These are phyloP conservation scores for Amphilophus citrinellus DNA, from an alignment of 2,113 vertebrate species.

Conservation along the genomic window DNA sequence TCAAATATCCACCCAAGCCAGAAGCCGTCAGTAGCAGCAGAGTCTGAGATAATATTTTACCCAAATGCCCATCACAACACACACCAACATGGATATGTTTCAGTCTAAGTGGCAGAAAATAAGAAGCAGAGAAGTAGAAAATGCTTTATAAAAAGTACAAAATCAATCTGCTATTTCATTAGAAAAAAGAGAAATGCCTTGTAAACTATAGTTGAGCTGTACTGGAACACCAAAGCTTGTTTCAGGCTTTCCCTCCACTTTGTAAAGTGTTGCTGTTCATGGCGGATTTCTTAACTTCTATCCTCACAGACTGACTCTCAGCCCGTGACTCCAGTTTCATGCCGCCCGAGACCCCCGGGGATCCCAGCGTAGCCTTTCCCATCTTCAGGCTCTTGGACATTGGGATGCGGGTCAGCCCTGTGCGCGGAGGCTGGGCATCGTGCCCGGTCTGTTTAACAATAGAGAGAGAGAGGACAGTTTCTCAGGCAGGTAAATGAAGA, in stretches of 20 bases:
- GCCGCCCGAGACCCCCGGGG: slow-evolving; percentile 89
- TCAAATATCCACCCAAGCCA: slow-evolving; percentile 52
- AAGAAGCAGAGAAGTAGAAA: slow-evolving; percentile 53
- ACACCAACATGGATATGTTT: slow-evolving; percentile 24
- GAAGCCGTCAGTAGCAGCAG: slow-evolving; percentile 59
- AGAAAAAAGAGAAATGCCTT: slow-evolving; percentile 18
- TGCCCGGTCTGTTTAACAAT: slow-evolving; percentile 85
- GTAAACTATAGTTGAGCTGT: background rate
- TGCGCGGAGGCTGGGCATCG: slow-evolving; percentile 87
- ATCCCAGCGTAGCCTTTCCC: slow-evolving; percentile 91
- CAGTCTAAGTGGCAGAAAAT: slow-evolving; percentile 28
- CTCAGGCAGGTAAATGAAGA: slow-evolving; percentile 35
- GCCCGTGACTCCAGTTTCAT: slow-evolving; percentile 92
- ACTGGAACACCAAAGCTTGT: background rate
- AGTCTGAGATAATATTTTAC: slow-evolving; percentile 44
- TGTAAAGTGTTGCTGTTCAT: slow-evolving; percentile 84
- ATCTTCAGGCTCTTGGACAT: slow-evolving; percentile 99
- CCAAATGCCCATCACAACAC: slow-evolving; percentile 41
- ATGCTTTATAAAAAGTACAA: slow-evolving; percentile 31
- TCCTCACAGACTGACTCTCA: slow-evolving; percentile 95
- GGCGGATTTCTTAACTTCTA: slow-evolving; percentile 95
- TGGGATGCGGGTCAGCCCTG: slow-evolving; percentile 94
- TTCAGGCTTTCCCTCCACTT: slow-evolving; percentile 91
- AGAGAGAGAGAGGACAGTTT: slow-evolving; percentile 53
- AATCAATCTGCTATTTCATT: slow-evolving; percentile 25